Evolutionary conservation across 2,113 vertebrate species (phyloP), one percentile per base, ranked within the genome.

Genomic region (Perca flavescens): DNA sequence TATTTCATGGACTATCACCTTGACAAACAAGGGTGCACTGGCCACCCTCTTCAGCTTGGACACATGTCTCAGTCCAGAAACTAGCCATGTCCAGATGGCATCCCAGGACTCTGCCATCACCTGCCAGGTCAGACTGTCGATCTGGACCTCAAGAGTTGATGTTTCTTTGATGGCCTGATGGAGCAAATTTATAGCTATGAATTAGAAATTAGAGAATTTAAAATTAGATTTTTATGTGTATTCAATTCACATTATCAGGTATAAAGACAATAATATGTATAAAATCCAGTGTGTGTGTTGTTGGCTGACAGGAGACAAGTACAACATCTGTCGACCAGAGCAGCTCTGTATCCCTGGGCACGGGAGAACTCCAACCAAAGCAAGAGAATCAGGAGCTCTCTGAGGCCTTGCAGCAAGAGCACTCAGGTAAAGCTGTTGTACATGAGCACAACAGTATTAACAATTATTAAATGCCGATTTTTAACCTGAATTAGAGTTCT

Each of bases 21-120:
- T 99, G 94, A 97, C 93, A 88, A 99, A 99, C 89, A 75, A 72
- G 1, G 98, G 98, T 16, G 97, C 97, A 67, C 63, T 97, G 90
- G 96, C 96, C 87, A 95, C 96, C 1, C 60, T 1, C 22, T 99
- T 98, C 92, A 86, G 2, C 82, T 71, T 98, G 78, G 92, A 93
- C 63, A 80, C 87, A 0, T 84, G 79, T 73, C 73, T 62, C 72
- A 78, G 36, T 6, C 65, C 85, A n/a, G 50, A 74, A 14, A 61
- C 8, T 10, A 79, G 75, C 76, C 68, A 82, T 25, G 64, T 74
- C 62, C 89, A 86, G 60, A 46, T 77, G 80, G 68, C 86, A 71
- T 69, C 85, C 2, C 25, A 63, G 6, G 40, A 70, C 12, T 89
- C 90, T 15, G 3, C 50, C 28, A 52, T 52, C 68, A 74, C 47